Conservation (phyloP, 2,888 invertebrate genomes). For the Dysmachus trigonus region DNA sequence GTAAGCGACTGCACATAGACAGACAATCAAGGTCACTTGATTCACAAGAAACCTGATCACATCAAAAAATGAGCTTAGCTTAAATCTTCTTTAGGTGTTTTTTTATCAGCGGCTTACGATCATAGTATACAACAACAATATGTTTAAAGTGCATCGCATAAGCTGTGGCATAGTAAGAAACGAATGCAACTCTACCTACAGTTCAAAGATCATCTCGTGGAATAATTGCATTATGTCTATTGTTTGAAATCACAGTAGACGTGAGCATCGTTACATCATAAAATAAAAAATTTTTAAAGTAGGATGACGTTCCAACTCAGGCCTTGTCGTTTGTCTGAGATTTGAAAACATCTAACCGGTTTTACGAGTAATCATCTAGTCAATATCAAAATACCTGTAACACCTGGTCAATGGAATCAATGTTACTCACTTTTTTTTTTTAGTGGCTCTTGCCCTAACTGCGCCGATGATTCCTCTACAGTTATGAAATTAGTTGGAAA, state of each 20-base stretch:
- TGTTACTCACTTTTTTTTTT: slow-evolving; percentile 12
- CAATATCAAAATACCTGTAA: background rate
- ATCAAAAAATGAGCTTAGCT: background rate
- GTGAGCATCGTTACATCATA: slow-evolving; percentile 15
- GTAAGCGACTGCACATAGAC: background rate
- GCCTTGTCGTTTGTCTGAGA: background rate
- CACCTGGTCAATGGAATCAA: background rate
- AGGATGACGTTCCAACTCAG: slow-evolving; percentile 10
- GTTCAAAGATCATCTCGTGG: background rate
- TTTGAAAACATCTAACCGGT: slow-evolving; percentile 30
- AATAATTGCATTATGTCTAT: background rate
- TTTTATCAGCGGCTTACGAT: background rate
- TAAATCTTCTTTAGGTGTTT: background rate
- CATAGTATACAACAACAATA: background rate
- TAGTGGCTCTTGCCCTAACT: background rate
- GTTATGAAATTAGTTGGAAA: background rate
- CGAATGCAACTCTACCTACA: background rate
- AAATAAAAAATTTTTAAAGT: slow-evolving; percentile 7
- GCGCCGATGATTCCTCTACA: background rate
- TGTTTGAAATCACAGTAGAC: background rate
- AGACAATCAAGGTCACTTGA: slow-evolving; percentile 17
- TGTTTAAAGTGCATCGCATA: background rate
- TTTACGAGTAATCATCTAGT: background rate
- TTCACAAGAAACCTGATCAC: slow-evolving; percentile 26
- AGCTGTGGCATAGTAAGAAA: background rate